A percentile compares a stretch with the other conserved stretches of the same genome.
Conservation (phyloP, 2,113 vertebrate genomes). For the Apteryx mantelli region DNA sequence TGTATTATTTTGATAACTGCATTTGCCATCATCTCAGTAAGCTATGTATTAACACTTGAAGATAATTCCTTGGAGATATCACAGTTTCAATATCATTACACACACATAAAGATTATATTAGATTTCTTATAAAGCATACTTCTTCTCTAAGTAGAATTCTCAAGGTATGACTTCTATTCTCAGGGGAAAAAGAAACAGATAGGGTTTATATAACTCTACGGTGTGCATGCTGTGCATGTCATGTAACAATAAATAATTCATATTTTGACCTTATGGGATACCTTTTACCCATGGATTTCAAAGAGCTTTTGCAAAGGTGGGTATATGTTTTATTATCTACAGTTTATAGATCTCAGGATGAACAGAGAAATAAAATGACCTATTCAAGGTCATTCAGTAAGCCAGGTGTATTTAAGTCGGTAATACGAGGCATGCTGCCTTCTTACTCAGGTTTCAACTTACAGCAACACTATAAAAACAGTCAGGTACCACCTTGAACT, state of each 20-base stretch:
- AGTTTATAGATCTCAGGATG: slow-evolving; percentile 17
- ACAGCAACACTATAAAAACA: not conserved
- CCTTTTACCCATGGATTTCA: slow-evolving; percentile 47
- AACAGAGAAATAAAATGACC: slow-evolving; percentile 11
- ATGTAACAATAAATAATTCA: slow-evolving; percentile 70
- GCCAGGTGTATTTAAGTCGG: not conserved
- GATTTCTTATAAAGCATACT: not conserved
- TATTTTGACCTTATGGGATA: slow-evolving; percentile 60
- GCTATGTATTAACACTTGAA: not conserved
- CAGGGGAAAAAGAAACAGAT: slow-evolving; percentile 15
- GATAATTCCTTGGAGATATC: not conserved
- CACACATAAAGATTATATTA: not conserved
- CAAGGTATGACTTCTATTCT: slow-evolving; percentile 16
- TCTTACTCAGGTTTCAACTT: not conserved
- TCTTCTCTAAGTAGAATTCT: not conserved
- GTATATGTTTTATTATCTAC: slow-evolving; percentile 32
- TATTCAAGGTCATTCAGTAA: slow-evolving; percentile 14
- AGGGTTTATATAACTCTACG: slow-evolving; percentile 19
- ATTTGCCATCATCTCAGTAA: not conserved
- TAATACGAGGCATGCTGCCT: not conserved
- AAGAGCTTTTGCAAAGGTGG: slow-evolving; percentile 43
- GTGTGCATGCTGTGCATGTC: slow-evolving; percentile 51
- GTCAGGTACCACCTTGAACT: not conserved
- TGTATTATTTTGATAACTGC: not conserved
- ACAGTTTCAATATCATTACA: not conserved